These are phyloP conservation scores for Drosophila neocordata DNA, from an alignment of 1,140 invertebrate species.

Conservation along the genomic window DNA sequence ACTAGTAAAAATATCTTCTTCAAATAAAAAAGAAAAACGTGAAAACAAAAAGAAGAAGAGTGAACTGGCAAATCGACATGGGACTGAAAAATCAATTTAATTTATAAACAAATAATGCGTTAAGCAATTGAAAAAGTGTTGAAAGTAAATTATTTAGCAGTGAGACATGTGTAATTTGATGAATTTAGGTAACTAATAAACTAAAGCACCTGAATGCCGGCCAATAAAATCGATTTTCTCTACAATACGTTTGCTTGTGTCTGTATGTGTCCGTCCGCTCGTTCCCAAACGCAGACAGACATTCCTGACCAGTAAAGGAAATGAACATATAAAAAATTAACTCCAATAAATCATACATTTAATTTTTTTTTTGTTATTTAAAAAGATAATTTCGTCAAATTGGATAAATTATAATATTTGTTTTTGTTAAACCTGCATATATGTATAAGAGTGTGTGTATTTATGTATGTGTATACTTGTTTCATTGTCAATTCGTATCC, in stretches of 20 bases:
- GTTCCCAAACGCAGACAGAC: background rate
- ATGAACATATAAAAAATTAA: no score
- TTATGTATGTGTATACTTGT: slow-evolving; percentile 26
- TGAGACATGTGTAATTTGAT: background rate
- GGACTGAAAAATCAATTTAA: slow-evolving; percentile 66
- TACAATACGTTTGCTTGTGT: slow-evolving; percentile 31
- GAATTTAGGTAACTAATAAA: slow-evolving; percentile 19
- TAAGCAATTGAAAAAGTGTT: slow-evolving; percentile 2
- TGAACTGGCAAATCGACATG: slow-evolving; percentile 62
- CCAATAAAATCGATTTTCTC: slow-evolving; percentile 66
- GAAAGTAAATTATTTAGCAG: background rate
- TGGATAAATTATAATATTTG: slow-evolving; percentile 34
- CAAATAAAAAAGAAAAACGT: slow-evolving; percentile 55
- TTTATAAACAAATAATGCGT: slow-evolving; percentile 12
- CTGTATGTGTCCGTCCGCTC: slow-evolving; percentile 2
- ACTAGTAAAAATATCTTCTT: slow-evolving; percentile 35
- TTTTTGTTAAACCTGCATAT: slow-evolving; percentile 59
- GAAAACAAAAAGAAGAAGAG: slow-evolving; percentile 68
- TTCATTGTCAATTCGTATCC: slow-evolving; percentile 31
- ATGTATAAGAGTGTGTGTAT: background rate
- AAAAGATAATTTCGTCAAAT: background rate
- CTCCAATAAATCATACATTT: background rate
- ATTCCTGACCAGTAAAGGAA: background rate
- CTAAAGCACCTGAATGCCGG: slow-evolving; percentile 31
- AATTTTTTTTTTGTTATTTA: background rate